These are phyloP conservation scores for Ectropis crepuscularia DNA, from an alignment of 2,888 invertebrate genomes.

Conservation along the genomic window DNA sequence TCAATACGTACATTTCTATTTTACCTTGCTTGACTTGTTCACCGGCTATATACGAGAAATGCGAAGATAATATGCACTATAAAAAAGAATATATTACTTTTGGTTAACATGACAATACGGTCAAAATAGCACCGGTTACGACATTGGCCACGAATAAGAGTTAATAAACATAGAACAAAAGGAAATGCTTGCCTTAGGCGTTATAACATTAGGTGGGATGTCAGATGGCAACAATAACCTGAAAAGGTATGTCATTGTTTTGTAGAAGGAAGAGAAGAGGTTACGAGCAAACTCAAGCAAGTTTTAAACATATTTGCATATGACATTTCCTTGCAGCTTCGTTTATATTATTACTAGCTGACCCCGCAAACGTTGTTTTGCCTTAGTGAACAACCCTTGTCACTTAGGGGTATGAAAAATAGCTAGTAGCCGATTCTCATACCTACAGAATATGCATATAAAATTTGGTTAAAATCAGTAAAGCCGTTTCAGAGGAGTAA, in stretches of 20 bases:
- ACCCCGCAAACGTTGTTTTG: too few relatives aligned
- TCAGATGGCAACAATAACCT: slow-evolving; percentile 26
- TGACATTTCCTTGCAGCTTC: slow-evolving; percentile 34
- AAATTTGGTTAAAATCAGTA: too few relatives aligned
- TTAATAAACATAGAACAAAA: slow-evolving; percentile 16
- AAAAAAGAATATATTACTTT: not conserved
- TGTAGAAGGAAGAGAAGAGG: slow-evolving; percentile 1
- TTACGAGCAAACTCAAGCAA: slow-evolving; percentile 10
- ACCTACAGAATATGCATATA: too few relatives aligned
- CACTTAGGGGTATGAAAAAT: too few relatives aligned
- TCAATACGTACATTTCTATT: not conserved
- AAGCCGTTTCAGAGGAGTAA: too few relatives aligned
- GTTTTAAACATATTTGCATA: slow-evolving; percentile 34
- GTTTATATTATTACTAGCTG: slow-evolving; percentile 37
- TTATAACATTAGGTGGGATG: slow-evolving; percentile 20
- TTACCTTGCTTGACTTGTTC: not conserved
- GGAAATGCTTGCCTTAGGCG: slow-evolving; percentile 15
- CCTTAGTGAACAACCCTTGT: too few relatives aligned
- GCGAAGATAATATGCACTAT: not conserved
- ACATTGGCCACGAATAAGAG: slow-evolving; percentile 5
- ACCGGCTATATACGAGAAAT: not conserved
- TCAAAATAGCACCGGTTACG: slow-evolving; percentile 7
- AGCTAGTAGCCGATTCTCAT: too few relatives aligned
- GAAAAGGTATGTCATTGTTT: slow-evolving; percentile 15
- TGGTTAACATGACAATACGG: not conserved